Conservation (phyloP, 2,113 vertebrate genomes). For the Apteryx mantelli region DNA sequence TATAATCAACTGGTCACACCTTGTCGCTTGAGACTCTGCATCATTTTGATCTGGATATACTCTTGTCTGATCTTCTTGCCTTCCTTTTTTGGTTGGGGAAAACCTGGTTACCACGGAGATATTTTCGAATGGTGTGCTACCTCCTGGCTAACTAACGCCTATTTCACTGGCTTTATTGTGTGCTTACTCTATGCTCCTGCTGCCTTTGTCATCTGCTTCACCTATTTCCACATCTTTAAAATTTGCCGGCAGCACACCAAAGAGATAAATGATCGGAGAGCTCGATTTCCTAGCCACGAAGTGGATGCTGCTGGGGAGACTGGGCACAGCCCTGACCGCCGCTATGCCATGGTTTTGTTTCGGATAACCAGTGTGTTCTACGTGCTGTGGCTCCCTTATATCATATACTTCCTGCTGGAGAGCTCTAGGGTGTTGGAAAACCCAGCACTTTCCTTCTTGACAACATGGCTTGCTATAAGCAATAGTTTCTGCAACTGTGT, state of each 20-base stretch:
- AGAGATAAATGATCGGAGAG: slow-evolving; percentile 93
- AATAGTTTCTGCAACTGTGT: slow-evolving; percentile 99
- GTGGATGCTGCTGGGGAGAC: slow-evolving; percentile 87
- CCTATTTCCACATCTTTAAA: slow-evolving; percentile 98
- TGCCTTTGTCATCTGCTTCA: slow-evolving; percentile 95
- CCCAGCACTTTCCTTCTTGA: slow-evolving; percentile 92
- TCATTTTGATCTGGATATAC: slow-evolving; percentile 94
- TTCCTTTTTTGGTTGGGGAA: slow-evolving; percentile 98
- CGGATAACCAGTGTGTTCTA: slow-evolving; percentile 99
- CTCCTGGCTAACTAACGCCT: slow-evolving; percentile 95
- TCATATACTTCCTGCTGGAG: slow-evolving; percentile 97
- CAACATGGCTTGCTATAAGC: slow-evolving; percentile 99
- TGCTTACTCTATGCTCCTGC: slow-evolving; percentile 96
- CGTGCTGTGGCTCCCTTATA: slow-evolving; percentile 97
- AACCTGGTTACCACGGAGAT: slow-evolving; percentile 98
- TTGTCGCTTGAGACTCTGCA: slow-evolving; percentile 93
- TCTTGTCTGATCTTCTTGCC: slow-evolving; percentile 94
- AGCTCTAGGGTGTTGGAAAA: slow-evolving; percentile 94
- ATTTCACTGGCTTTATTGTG: slow-evolving; percentile 97
- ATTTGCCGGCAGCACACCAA: slow-evolving; percentile 99
- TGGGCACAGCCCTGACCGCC: slow-evolving; percentile 89
- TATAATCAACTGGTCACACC: slow-evolving; percentile 98
- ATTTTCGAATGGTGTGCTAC: slow-evolving; percentile 98
- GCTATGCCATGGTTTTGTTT: slow-evolving; percentile 96
- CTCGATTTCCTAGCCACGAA: slow-evolving; percentile 94